phyloP scores from a whole-genome alignment of 2,113 vertebrate genomes.

The Cavia porcellus region DNA sequence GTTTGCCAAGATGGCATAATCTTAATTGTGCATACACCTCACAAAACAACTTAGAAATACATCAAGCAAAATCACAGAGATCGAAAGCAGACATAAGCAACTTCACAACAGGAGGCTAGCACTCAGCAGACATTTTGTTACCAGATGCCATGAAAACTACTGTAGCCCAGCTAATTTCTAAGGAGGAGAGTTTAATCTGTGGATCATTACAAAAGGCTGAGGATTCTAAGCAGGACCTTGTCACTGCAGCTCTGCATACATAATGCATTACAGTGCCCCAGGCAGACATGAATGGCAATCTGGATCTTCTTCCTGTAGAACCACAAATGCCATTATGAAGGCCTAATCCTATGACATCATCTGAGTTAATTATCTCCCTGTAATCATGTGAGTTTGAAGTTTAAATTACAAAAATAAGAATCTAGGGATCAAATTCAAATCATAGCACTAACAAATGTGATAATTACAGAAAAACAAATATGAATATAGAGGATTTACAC shows the following conservation, averaged over 20 bases:
- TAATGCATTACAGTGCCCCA: background rate
- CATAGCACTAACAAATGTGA: background rate
- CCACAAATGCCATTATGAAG: background rate
- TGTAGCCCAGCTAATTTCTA: background rate
- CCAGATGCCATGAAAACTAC: background rate
- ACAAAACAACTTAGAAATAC: background rate
- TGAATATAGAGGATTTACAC: background rate
- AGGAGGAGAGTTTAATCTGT: background rate
- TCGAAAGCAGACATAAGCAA: background rate
- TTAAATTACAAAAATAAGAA: background rate
- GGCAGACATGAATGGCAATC: background rate
- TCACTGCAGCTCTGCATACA: background rate
- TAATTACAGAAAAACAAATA: background rate
- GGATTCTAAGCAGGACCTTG: background rate
- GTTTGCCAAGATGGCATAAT: background rate
- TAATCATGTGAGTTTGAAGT: background rate
- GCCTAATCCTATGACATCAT: background rate
- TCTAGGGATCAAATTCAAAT: background rate
- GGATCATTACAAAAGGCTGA: background rate
- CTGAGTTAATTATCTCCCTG: background rate
- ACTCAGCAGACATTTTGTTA: background rate
- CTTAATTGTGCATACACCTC: background rate
- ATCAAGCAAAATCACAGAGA: background rate
- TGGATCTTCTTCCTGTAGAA: background rate
- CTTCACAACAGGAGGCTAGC: background rate